phyloP scores from a whole-genome alignment of 2,888 invertebrate genomes.

The Amphipoea oculea region DNA sequence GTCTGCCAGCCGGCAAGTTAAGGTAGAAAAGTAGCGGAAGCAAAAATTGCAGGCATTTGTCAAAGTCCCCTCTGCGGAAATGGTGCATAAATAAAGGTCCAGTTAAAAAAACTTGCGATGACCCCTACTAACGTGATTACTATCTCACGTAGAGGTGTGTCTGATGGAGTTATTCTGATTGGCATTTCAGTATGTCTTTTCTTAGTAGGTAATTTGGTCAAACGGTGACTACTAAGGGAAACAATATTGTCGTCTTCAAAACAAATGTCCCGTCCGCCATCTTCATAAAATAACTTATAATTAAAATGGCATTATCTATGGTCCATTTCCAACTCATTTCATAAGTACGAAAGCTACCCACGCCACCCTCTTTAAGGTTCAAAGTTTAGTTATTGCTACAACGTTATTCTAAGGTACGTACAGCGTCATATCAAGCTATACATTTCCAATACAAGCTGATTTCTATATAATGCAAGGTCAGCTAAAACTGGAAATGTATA shows the following conservation, averaged over 20 bases:
- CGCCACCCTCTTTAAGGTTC: no score
- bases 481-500: no score
- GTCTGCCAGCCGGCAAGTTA: slow-evolving; percentile 49
- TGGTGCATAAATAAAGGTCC: slow-evolving; percentile 88
- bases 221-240: not conserved
- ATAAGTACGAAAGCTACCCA: no score
- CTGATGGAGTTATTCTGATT: not conserved
- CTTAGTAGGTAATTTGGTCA: not conserved
- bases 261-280: not conserved
- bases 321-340: not conserved
- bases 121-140: slow-evolving; percentile 57
- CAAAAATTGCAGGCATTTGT: slow-evolving; percentile 88
- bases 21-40: slow-evolving; percentile 77
- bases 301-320: not conserved
- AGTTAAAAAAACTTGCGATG: slow-evolving; percentile 76
- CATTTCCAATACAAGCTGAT: no score
- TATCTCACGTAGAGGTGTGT: slow-evolving; percentile 41
- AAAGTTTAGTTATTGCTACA: not conserved
- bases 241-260: not conserved
- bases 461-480: no score
- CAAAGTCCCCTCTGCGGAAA: slow-evolving; percentile 88
- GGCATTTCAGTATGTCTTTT: not conserved
- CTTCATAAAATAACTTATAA: not conserved
- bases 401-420: not conserved
- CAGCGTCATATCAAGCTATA: no score